Evolutionary conservation across 2,113 vertebrate genomes (phyloP).

Genomic region (Dipodomys spectabilis): DNA sequence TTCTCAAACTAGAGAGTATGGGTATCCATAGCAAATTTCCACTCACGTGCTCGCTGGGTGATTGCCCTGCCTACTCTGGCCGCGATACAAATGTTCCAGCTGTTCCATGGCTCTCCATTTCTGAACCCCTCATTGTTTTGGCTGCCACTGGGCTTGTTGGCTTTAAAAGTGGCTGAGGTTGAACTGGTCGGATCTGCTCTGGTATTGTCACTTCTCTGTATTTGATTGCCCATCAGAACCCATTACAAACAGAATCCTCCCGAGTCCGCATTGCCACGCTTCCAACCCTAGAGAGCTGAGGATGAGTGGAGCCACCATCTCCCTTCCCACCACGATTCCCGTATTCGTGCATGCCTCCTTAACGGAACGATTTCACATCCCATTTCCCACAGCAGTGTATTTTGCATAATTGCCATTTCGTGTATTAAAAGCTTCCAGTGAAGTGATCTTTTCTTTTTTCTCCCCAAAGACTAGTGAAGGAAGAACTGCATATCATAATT

Average conservation of each 20-base stretch:
- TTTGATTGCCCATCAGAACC: background rate
- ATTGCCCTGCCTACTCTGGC: background rate
- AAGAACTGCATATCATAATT: background rate
- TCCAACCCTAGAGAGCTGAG: background rate
- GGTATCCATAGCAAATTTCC: background rate
- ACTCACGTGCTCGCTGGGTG: no score
- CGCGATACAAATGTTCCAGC: background rate
- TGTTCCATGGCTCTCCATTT: background rate
- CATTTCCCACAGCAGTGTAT: background rate
- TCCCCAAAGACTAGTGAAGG: background rate
- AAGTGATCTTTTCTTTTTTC: background rate
- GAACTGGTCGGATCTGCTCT: background rate
- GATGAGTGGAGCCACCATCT: background rate
- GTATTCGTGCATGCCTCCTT: background rate
- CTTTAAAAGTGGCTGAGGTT: background rate
- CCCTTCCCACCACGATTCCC: background rate
- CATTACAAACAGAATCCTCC: background rate
- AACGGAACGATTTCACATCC: conserved; percentile 5
- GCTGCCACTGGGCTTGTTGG: background rate
- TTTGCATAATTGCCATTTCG: conserved; percentile 24
- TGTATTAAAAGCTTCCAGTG: background rate
- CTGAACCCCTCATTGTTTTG: background rate
- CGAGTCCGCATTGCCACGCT: background rate
- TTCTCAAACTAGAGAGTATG: background rate
- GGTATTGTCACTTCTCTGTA: background rate